Conservation (phyloP, 2,113 vertebrate genomes). For the Leuciscus idus region DNA sequence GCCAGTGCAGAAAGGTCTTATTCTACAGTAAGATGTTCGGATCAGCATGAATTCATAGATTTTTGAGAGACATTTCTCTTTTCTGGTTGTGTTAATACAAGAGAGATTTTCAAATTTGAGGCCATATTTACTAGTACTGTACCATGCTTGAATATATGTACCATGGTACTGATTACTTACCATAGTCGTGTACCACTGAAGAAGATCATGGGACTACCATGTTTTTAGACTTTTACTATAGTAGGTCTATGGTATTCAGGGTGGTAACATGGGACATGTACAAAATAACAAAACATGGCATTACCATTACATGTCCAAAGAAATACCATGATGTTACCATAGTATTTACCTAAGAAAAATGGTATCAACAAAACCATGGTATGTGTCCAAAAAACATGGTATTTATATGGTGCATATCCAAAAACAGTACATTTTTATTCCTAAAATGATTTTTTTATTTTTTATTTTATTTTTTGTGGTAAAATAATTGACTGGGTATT, state of each 20-base stretch:
- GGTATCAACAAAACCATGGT: background rate
- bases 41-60: background rate
- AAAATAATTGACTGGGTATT: background rate
- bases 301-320: background rate
- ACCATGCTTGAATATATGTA: background rate
- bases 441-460: too few species aligned
- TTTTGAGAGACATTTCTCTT: background rate
- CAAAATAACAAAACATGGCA: background rate
- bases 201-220: background rate
- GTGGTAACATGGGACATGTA: background rate
- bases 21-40: background rate
- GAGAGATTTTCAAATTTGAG: background rate
- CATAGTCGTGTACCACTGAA: too few species aligned
- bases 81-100: background rate
- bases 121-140: background rate
- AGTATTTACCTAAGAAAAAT: background rate
- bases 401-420: background rate
- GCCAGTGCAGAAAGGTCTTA: background rate
- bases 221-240: background rate
- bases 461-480: background rate
- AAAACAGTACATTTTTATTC: background rate
- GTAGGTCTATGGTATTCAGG: background rate
- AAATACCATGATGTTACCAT: background rate
- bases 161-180: background rate
- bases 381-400: background rate